These are phyloP conservation scores for Brotogeris chrysoptera DNA, from an alignment of 2,797 vertebrate genomes.

Conservation along the genomic window DNA sequence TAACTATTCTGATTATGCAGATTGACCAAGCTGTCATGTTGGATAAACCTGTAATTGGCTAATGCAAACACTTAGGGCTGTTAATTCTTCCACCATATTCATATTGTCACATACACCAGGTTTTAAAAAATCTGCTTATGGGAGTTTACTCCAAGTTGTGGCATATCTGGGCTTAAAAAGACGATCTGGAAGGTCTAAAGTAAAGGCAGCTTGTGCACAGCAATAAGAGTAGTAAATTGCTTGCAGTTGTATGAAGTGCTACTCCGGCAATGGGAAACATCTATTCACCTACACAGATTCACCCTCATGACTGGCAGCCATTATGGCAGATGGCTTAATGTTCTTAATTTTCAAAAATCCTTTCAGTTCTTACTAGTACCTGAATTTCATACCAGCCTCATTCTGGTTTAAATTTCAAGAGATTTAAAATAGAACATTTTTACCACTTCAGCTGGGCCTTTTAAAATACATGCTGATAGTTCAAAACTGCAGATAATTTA, in stretches of 20 bases:
- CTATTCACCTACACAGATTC: neutral
- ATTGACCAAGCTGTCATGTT: neutral
- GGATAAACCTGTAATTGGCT: neutral
- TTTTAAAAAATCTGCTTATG: neutral
- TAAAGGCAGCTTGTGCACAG: neutral
- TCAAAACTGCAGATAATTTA: slow-evolving; percentile 78
- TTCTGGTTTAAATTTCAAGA: slow-evolving; percentile 65
- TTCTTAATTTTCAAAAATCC: neutral
- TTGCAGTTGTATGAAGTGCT: neutral
- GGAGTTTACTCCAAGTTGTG: neutral
- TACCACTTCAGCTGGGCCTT: slow-evolving; percentile 49
- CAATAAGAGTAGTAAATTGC: neutral
- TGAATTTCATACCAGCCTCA: neutral
- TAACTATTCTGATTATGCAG: neutral
- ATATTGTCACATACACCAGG: neutral
- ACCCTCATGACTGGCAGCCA: neutral
- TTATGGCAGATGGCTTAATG: neutral
- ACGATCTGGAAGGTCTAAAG: neutral
- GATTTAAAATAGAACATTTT: slow-evolving; percentile 50
- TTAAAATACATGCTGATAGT: slow-evolving; percentile 77
- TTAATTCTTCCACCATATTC: neutral
- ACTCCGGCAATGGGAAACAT: neutral
- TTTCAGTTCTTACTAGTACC: slow-evolving; percentile 1
- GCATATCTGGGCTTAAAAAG: neutral
- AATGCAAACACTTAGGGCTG: neutral